These are phyloP conservation scores for Mola mola DNA, from an alignment of 2,113 vertebrate genomes.

Conservation along the genomic window DNA sequence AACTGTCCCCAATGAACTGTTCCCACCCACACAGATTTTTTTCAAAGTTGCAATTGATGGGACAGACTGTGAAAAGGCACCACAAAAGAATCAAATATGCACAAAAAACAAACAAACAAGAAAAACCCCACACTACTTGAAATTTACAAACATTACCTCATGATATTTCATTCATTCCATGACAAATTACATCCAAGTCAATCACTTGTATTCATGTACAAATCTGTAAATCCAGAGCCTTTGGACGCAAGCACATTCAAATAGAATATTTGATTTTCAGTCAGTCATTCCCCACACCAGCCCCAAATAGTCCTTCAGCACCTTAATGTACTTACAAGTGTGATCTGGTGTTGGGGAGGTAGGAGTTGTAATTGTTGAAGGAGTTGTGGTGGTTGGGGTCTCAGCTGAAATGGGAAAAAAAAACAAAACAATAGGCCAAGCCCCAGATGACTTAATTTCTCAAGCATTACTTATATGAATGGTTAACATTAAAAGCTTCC, in stretches of 20 bases:
- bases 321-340: conserved; percentile 57
- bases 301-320: neutral
- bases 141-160: no score
- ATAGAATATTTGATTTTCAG: neutral
- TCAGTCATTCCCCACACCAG: conserved; percentile 8
- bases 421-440: conserved; percentile 2
- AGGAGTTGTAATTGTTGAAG: conserved; percentile 26
- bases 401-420: conserved; percentile 50
- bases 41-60: conserved; percentile 81
- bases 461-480: no score
- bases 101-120: no score
- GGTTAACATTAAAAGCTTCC: no score
- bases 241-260: neutral
- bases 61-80: conserved; percentile 64
- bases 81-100: neutral
- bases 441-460: no score
- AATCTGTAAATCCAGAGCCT: neutral
- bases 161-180: no score
- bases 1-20: conserved; percentile 76
- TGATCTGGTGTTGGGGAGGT: conserved; percentile 52
- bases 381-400: conserved; percentile 16
- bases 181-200: no score
- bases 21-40: conserved; percentile 78
- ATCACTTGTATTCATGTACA: neutral
- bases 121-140: no score